Percentiles rank a stretch among this genome's conserved stretches.
Conservation (phyloP, 2,888 invertebrate genomes). For the Dryadula phaetusa region DNA sequence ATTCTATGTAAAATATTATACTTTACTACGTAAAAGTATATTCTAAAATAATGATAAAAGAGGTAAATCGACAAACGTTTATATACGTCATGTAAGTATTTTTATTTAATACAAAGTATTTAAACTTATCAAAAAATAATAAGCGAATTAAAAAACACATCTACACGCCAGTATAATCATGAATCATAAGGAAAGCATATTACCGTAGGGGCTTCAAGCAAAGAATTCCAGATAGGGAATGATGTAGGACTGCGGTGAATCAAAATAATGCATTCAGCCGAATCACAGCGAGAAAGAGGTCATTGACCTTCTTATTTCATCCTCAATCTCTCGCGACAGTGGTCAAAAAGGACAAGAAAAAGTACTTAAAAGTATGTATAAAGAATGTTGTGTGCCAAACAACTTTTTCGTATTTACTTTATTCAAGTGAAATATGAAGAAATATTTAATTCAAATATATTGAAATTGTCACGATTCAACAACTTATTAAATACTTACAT, state of each 20-base stretch:
- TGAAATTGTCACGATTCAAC: too few relatives aligned
- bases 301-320: conserved; percentile 69
- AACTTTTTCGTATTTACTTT: conserved; percentile 21
- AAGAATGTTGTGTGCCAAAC: conserved; percentile 15
- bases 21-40: too few relatives aligned
- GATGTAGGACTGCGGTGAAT: conserved; percentile 71
- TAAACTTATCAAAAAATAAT: conserved; percentile 43
- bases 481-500: too few relatives aligned
- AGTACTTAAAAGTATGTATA: conserved; percentile 41
- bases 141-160: conserved; percentile 54
- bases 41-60: too few relatives aligned
- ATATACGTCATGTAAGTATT: too few relatives aligned
- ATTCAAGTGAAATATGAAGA: not conserved
- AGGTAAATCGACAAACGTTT: too few relatives aligned
- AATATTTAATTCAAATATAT: too few relatives aligned
- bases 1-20: too few relatives aligned
- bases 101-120: not conserved
- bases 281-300: conserved; percentile 68
- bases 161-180: conserved; percentile 61
- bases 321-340: conserved; percentile 52
- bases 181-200: conserved; percentile 77
- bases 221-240: conserved; percentile 76
- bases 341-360: conserved; percentile 59
- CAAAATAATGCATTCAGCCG: conserved; percentile 76
- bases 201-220: conserved; percentile 75